A percentile compares a stretch with the other conserved stretches of the same genome.
phyloP scores from a whole-genome alignment of 2,113 vertebrate genomes.

The Nibea albiflora region DNA sequence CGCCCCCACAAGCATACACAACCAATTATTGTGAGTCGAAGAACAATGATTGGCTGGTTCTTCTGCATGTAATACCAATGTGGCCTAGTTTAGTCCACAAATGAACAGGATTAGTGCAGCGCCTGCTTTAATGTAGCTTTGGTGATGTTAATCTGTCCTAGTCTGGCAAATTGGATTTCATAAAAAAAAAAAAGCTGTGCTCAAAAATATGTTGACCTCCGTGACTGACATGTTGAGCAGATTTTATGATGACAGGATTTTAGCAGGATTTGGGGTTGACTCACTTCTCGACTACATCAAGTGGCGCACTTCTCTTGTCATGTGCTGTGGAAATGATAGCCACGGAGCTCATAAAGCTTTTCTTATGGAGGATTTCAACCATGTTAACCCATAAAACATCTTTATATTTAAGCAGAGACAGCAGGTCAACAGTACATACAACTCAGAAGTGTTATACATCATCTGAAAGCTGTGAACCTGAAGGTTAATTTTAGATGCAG shows the following conservation, averaged over 20 bases:
- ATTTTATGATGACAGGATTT: conserved; percentile 36
- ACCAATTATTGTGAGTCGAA: conserved; percentile 52
- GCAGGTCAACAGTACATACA: too few species aligned
- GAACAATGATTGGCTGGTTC: conserved; percentile 74
- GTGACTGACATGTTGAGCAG: conserved; percentile 36
- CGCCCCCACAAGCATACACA: conserved; percentile 29
- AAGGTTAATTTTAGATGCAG: too few species aligned
- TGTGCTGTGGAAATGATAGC: not conserved
- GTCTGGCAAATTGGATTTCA: conserved; percentile 66
- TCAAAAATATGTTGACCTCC: conserved; percentile 57
- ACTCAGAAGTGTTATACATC: too few species aligned
- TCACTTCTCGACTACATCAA: conserved; percentile 17
- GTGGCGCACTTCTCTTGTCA: not conserved
- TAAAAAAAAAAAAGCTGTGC: conserved; percentile 27
- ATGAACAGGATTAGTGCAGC: conserved; percentile 71
- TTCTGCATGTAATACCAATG: conserved; percentile 71
- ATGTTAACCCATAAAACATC: not conserved
- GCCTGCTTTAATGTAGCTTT: conserved; percentile 58
- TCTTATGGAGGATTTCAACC: not conserved
- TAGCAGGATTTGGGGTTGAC: conserved; percentile 42
- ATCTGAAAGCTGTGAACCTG: too few species aligned
- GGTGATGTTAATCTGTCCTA: conserved; percentile 64
- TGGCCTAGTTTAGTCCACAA: conserved; percentile 79
- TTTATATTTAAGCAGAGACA: too few species aligned
- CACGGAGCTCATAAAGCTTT: not conserved